phyloP scores from a whole-genome alignment of 2,888 invertebrate genomes.

The Macrosoma leucophasiata region DNA sequence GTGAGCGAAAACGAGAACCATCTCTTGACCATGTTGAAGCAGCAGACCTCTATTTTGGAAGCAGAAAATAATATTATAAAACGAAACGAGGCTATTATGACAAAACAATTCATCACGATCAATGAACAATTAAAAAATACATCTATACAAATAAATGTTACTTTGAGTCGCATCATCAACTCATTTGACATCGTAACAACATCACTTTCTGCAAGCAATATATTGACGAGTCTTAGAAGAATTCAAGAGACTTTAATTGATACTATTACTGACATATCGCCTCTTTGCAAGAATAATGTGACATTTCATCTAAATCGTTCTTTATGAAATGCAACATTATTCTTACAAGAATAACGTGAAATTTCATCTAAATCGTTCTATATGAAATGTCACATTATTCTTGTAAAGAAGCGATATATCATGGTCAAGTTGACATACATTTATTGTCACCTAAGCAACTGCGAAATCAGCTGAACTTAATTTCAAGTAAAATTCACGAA shows the following conservation, averaged over 20 bases:
- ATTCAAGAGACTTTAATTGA: conserved; percentile 6
- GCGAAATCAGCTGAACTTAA: conserved; percentile 3
- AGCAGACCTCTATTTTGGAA: conserved; percentile 2
- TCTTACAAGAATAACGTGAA: too few relatives aligned
- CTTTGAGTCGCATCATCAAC: background rate
- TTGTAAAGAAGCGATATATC: too few relatives aligned
- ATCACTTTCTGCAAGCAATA: background rate
- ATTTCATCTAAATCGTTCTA: too few relatives aligned
- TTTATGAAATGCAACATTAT: too few relatives aligned
- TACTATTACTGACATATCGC: conserved; percentile 9
- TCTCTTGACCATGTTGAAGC: background rate
- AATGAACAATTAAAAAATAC: conserved; percentile 1
- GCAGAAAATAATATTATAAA: conserved; percentile 3
- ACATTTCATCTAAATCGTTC: too few relatives aligned
- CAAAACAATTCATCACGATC: background rate
- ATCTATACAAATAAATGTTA: background rate
- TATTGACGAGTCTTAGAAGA: conserved; percentile 2
- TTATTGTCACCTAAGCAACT: conserved; percentile 8
- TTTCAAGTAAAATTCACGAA: too few relatives aligned
- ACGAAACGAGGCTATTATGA: conserved; percentile 4
- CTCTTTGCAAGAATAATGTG: too few relatives aligned
- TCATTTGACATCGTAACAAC: conserved; percentile 2
- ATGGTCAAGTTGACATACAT: conserved; percentile 6
- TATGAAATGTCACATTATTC: too few relatives aligned
- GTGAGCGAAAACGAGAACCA: conserved; percentile 1